Evolutionary conservation across 2,113 vertebrate species (phyloP), one percentile per base, ranked within the genome.

Genomic region (Sciurus niger): DNA sequence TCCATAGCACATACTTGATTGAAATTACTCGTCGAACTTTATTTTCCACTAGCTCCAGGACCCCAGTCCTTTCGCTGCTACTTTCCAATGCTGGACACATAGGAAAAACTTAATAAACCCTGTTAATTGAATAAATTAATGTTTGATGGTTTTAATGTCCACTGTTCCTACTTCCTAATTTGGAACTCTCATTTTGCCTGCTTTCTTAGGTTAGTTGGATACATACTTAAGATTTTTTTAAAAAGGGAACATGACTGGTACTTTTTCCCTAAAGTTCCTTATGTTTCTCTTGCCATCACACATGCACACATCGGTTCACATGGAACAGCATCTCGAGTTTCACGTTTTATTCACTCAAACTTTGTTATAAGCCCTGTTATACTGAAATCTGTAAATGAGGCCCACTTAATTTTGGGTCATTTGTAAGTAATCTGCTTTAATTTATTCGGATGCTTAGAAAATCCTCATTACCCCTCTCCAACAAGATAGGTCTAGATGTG

Each of bases 231-330:
- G 30, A 84, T 53, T 85, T 89, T 70, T 68, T 68, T 73, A 60
- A 58, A 34, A 51, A n/a, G 55, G 25, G 20, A 73, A 67, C 28
- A 8, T 10, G 16, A 30, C 6, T 89, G 32, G 2, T 78, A 67
- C 89, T 87, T 70, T 51, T 43, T 73, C 79, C 58, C 68, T 25
- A 8, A 74, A 73, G 7, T 24, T n/a, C 73, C 25, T 94, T 10
- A 24, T 93, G 46, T 94, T 89, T 89, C 65, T 84, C 48, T 78
- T 94, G 40, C 34, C 14, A 84, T 79, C 70, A 74, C 16, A 83
- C 10, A 53, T 51, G 70, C 86, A 82, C 28, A 90, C 51, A 37
- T 37, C 37, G 8, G 34, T 58, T 79, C 70, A 83, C 6, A n/a
- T 48, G 80, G 55, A 58, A 95, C 48, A 72, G 34, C 67, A 92